A percentile compares a stretch with the other conserved stretches of the same genome.
Conservation (phyloP, 2,888 invertebrate genomes). For the Pilophorus perplexus region DNA sequence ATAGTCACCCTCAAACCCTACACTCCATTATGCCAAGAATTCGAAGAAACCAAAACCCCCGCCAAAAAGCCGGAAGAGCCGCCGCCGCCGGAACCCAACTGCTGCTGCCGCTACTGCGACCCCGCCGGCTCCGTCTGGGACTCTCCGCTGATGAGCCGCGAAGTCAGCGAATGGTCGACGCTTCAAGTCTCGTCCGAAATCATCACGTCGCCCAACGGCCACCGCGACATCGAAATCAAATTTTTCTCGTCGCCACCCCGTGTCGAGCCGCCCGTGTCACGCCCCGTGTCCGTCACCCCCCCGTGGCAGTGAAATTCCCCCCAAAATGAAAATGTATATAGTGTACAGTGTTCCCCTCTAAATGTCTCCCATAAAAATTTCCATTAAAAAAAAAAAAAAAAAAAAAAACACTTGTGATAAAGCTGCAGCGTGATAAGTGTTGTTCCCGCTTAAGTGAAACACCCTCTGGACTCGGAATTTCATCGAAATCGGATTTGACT, state of each 20-base stretch:
- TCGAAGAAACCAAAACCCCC: conserved; percentile 17
- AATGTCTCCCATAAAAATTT: background rate
- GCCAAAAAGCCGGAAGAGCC: background rate
- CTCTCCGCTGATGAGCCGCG: conserved; percentile 53
- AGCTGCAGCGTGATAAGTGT: conserved; percentile 39
- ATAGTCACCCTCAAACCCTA: conserved; percentile 55
- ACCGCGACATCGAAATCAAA: conserved; percentile 74
- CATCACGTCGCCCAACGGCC: conserved; percentile 73
- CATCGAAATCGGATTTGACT: no score
- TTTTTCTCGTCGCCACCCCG: conserved; percentile 64
- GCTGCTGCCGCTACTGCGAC: conserved; percentile 75
- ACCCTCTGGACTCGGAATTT: conserved; percentile 33
- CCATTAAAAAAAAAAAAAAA: no score
- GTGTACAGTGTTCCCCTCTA: conserved; percentile 28
- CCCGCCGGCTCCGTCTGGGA: conserved; percentile 74
- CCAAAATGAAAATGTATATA: conserved; percentile 15
- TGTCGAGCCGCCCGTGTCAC: conserved; percentile 24
- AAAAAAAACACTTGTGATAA: conserved; percentile 33
- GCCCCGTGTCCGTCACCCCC: conserved; percentile 42
- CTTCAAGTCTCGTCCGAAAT: conserved; percentile 74
- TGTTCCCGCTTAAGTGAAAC: conserved; percentile 34
- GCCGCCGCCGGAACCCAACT: conserved; percentile 52
- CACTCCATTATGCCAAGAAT: conserved; percentile 52
- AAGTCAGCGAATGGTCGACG: conserved; percentile 55
- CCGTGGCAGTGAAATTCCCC: conserved; percentile 42